phyloP scores from a whole-genome alignment of 2,113 vertebrate genomes.

The Nesoenas mayeri region DNA sequence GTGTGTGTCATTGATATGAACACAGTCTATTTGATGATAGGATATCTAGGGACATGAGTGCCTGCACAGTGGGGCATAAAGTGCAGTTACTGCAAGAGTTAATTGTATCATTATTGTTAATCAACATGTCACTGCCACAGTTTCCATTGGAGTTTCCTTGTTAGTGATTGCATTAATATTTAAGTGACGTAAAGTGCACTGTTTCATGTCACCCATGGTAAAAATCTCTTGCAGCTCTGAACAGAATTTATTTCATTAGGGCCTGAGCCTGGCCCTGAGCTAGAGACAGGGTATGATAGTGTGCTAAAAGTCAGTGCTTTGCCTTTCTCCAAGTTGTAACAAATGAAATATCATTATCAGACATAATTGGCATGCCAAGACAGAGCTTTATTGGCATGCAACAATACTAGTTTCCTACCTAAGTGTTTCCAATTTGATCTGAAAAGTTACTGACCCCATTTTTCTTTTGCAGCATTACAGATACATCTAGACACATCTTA shows the following conservation, averaged over 20 bases:
- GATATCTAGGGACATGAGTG: neutral
- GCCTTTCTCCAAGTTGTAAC: neutral
- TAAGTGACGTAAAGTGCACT: neutral
- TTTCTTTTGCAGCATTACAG: slow-evolving; percentile 32
- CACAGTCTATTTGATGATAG: neutral
- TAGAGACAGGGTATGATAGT: neutral
- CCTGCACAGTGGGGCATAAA: neutral
- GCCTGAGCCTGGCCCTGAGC: neutral
- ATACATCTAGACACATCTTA: slow-evolving; percentile 34
- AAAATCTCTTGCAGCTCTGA: neutral
- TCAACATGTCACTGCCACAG: neutral
- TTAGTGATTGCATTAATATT: slow-evolving; percentile 14
- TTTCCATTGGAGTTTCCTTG: neutral
- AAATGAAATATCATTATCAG: slow-evolving; percentile 48
- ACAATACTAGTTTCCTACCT: neutral
- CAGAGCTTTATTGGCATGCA: neutral
- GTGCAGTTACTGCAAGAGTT: slow-evolving; percentile 17
- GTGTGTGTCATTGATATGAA: neutral
- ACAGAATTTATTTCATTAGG: neutral
- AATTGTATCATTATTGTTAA: slow-evolving; percentile 27
- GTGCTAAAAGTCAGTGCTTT: neutral
- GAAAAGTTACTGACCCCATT: slow-evolving; percentile 67
- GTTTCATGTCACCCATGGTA: neutral
- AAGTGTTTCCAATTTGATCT: slow-evolving; percentile 57
- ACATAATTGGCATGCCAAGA: slow-evolving; percentile 26